Base-by-base conservation (phyloP, 2,888 invertebrate species). In the Catocala fraxini region DNA sequence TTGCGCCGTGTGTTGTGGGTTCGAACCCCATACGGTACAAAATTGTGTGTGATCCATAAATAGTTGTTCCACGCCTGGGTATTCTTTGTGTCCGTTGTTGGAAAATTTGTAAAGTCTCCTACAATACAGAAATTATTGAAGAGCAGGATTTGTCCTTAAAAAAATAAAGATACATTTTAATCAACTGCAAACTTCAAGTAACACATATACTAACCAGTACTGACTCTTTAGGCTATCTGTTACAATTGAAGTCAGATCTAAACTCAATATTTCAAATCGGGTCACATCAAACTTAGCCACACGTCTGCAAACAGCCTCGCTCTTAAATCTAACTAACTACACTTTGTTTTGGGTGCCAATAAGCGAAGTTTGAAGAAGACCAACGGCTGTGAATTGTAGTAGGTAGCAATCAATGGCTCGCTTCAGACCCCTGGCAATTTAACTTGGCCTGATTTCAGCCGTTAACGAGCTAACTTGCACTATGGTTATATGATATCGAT, bases 371-470 rank as follows among this genome's bases (percentile, higher is more conserved):
- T 63, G 57, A 64, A 65, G 67, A 64, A 53, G 59, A 58, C 48
- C 61, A 69, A 64, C 62, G 56, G 56, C 68, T 65, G 67, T 51
- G 68, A 66, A 65, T 67, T 63, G 75, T 75, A 69, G 63, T 67
- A 70, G 70, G 77, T 75, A 75, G 70, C 75, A 76, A 76, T 75
- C 77, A 72, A 72, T 63, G 77, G 63, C 56, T 58, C 57, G 48
- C 51, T 51, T 59, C 58, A 57, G 59, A 51, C 41, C 51, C 42
- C 15, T 25, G 53, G 72, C 59, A 75, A 77, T 75, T 66, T 70
- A 77, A 77, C 70, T 77, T 70, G 56, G 63, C 61, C 68, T 58
- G 53, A 52, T 56, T 75, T 56, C 35, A 51, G 51, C 46, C 56
- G 39, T 61, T 76, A 77, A 71, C 74, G 67, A 75, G 64, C 63